These are phyloP conservation scores for Euphydryas editha DNA, from an alignment of 2,888 invertebrate genomes.

Conservation along the genomic window DNA sequence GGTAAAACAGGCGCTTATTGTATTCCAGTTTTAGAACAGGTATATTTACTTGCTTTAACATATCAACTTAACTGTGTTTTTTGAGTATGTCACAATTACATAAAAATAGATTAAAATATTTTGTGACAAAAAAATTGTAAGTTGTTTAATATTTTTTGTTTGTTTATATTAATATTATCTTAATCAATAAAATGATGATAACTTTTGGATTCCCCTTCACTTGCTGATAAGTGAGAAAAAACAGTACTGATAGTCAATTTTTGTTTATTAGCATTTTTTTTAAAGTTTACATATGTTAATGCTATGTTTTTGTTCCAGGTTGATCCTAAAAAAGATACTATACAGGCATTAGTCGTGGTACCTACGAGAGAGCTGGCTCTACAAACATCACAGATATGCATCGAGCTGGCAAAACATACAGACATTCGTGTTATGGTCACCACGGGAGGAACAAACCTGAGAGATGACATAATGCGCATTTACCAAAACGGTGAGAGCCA, in stretches of 20 bases:
- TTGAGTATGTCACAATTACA: slow-evolving; percentile 1
- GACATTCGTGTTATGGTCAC: slow-evolving; percentile 99
- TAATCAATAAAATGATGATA: slow-evolving; percentile 68
- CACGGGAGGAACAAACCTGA: slow-evolving; percentile 98
- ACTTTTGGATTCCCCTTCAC: slow-evolving; percentile 81
- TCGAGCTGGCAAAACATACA: slow-evolving; percentile 98
- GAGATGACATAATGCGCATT: slow-evolving; percentile 99
- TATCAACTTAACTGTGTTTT: background rate
- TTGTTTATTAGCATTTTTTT: background rate
- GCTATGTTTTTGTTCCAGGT: slow-evolving; percentile 69
- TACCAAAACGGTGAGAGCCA: slow-evolving; percentile 94
- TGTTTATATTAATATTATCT: background rate
- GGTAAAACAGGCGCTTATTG: slow-evolving; percentile 99
- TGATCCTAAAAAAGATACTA: slow-evolving; percentile 93
- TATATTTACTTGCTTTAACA: slow-evolving; percentile 43
- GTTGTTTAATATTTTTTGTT: background rate
- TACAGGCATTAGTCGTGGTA: slow-evolving; percentile 99
- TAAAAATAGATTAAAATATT: too few species aligned
- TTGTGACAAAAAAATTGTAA: slow-evolving; percentile 16
- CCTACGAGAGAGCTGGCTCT: slow-evolving; percentile 99
- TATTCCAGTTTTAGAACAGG: slow-evolving; percentile 98
- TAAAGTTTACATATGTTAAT: slow-evolving; percentile 27
- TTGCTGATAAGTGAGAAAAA: slow-evolving; percentile 75
- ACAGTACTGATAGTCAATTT: slow-evolving; percentile 51
- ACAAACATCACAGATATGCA: slow-evolving; percentile 99